Evolutionary conservation across 2,888 invertebrate genomes (phyloP), one percentile per base, ranked within the genome.

Genomic region (Allolobophora icterica): DNA sequence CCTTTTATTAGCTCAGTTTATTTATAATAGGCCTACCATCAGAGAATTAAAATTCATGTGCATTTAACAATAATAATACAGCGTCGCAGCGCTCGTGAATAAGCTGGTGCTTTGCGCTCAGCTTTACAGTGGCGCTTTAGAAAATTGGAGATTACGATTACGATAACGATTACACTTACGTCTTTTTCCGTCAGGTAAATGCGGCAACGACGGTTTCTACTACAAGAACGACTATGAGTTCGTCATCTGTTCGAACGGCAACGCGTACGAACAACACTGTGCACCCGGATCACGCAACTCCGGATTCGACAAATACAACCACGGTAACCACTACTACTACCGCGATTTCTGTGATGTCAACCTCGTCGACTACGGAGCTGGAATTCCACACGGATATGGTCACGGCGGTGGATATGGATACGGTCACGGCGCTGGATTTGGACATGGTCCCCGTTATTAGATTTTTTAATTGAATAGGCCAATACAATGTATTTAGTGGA

Each of bases 311-410:
- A 33, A 83, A 89, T 92, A 92, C 91, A 21, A 33, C 58, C 89
- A 40, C 35, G 92, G 91, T 33, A 35, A 84, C 34, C 71, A 90
- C 58, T 92, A 92, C 91, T 89, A 89, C 90, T 87, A 91, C 89
- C 40, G 45, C 35, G 90, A 91, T 91, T 92, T 92, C 92, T 92
- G 92, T 83, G 90, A 84, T 71, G 91, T 92, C 90, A 92, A 92
- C 91, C 91, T 92, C 42, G 91, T 92, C 38, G 92, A 90, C 83
- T 83, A 84, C 87, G 92, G 92, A 11, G 90, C 91, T 83, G 91
- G 91, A 30, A 84, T 90, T 45, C 91, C 89, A 34, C 52, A 89
- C 71, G 90, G 90, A 45, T 52, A 90, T 34, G 90, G 90, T 34
- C 90, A 90, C 90, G 30, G n/a, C 8, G 52, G 15, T 33, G 90